Evolutionary conservation across 2,888 invertebrate species (phyloP).

Genomic region (Leucozona laternaria): DNA sequence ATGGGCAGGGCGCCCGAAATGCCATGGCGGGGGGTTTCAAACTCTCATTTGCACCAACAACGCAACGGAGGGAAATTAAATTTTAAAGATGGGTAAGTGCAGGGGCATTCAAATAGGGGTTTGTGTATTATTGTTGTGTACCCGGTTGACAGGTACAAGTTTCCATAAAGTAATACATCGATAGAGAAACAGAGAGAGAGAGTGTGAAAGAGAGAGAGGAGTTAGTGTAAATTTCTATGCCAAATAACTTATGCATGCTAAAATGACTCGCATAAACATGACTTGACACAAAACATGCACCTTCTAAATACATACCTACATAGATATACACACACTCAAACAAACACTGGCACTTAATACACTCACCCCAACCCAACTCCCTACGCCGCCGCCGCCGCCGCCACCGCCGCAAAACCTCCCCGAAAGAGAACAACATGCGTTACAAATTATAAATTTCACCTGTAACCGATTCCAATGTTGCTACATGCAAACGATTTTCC

Average conservation of each 20-base stretch:
- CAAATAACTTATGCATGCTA: slow-evolving; percentile 73
- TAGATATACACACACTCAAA: background rate
- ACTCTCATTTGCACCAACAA: slow-evolving; percentile 34
- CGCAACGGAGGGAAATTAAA: slow-evolving; percentile 60
- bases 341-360: slow-evolving; percentile 41
- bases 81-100: slow-evolving; percentile 67
- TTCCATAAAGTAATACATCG: slow-evolving; percentile 70
- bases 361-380: slow-evolving; percentile 28
- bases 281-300: slow-evolving; percentile 67
- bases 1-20: no score
- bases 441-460: slow-evolving; percentile 83
- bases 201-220: background rate
- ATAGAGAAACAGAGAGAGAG: background rate
- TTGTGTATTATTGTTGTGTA: slow-evolving; percentile 59
- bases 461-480: slow-evolving; percentile 76
- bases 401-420: slow-evolving; percentile 3
- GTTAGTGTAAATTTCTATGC: slow-evolving; percentile 66
- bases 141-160: slow-evolving; percentile 72
- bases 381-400: background rate
- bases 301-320: slow-evolving; percentile 12
- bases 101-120: slow-evolving; percentile 5
- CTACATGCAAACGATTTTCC: slow-evolving; percentile 70
- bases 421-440: slow-evolving; percentile 78
- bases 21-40: background rate
- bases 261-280: slow-evolving; percentile 74